Evolutionary conservation across 1,140 invertebrate species (phyloP).

Genomic region (Asbolus verrucosus): DNA sequence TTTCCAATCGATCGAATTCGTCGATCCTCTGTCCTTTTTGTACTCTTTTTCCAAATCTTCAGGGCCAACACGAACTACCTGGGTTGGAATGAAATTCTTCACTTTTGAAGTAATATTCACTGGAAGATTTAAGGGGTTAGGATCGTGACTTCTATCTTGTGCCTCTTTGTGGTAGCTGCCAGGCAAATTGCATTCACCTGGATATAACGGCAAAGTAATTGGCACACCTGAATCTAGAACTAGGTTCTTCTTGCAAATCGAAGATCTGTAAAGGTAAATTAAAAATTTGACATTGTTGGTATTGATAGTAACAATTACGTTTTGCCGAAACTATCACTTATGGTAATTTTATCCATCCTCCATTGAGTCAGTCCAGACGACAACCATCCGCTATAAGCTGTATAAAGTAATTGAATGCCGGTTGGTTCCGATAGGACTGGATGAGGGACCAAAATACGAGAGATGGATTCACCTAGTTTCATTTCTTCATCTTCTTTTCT

Average conservation of each 20-base stretch:
- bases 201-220: slow-evolving; percentile 77
- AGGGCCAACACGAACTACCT: slow-evolving; percentile 62
- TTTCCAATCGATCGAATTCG: slow-evolving; percentile 49
- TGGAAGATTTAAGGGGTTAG: slow-evolving; percentile 8
- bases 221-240: slow-evolving; percentile 80
- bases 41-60: slow-evolving; percentile 50
- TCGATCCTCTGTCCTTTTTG: slow-evolving; percentile 45
- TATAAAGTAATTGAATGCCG: slow-evolving; percentile 82
- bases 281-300: slow-evolving; percentile 8
- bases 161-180: slow-evolving; percentile 54
- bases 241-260: slow-evolving; percentile 81
- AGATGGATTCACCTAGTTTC: slow-evolving; percentile 76
- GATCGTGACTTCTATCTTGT: slow-evolving; percentile 49
- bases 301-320: slow-evolving; percentile 67
- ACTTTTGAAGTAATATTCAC: slow-evolving; percentile 15
- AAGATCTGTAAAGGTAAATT: slow-evolving; percentile 74
- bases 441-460: slow-evolving; percentile 88
- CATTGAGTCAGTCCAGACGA: slow-evolving; percentile 84
- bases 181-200: slow-evolving; percentile 79
- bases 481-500: slow-evolving; percentile 85
- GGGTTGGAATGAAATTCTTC: slow-evolving; percentile 60
- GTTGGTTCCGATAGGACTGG: slow-evolving; percentile 81
- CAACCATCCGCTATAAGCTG: slow-evolving; percentile 91
- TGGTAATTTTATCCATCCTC: slow-evolving; percentile 84
- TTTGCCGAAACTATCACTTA: slow-evolving; percentile 88